phyloP scores from a whole-genome alignment of 2,113 vertebrate genomes.

The Antennarius striatus region DNA sequence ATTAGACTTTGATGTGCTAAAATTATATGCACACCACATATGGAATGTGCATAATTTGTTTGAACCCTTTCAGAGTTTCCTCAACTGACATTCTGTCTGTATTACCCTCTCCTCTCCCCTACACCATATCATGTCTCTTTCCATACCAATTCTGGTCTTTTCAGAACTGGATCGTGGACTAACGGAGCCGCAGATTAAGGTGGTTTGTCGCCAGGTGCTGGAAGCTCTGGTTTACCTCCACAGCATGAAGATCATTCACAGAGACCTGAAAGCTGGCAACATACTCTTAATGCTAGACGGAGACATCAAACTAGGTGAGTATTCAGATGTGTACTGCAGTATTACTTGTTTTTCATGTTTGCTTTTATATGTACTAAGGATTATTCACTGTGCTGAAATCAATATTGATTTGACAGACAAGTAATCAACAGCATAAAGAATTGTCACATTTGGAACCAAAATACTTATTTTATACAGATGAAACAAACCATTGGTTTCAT shows the following conservation, averaged over 20 bases:
- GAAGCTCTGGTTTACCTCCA: conserved; percentile 93
- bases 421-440: no score
- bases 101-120: neutral
- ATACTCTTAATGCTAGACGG: conserved; percentile 93
- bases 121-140: neutral
- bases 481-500: no score
- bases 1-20: conserved; percentile 11
- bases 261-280: conserved; percentile 96
- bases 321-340: neutral
- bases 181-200: conserved; percentile 92
- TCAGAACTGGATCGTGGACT: conserved; percentile 92
- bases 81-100: neutral
- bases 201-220: conserved; percentile 93
- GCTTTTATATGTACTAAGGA: neutral
- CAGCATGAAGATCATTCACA: conserved; percentile 94
- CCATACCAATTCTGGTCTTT: neutral
- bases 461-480: no score
- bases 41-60: neutral
- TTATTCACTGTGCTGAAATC: no score
- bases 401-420: no score
- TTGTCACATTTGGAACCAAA: no score
- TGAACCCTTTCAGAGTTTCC: neutral
- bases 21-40: conserved; percentile 7
- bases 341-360: neutral
- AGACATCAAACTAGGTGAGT: conserved; percentile 94